Evolutionary conservation across 2,888 invertebrate species (phyloP), one percentile per base, ranked within the genome.

Genomic region (Sesia apiformis): DNA sequence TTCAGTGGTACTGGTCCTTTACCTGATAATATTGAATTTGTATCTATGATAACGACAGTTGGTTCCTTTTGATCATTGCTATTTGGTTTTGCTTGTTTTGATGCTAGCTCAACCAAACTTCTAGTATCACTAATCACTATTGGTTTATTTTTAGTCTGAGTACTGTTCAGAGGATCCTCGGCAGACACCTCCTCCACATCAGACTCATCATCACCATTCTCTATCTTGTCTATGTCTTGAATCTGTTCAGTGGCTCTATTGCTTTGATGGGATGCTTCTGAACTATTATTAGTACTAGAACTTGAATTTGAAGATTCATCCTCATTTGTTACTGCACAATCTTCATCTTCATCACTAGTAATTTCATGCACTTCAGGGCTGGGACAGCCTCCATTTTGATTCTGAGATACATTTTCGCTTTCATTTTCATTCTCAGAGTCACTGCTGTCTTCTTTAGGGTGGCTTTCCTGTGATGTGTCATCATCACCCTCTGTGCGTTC

Each of bases 41-140:
- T 95, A 69, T 96, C 96, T 67, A 96, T 95, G 56, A 96, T 95
- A 54, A 96, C 95, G 65, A 96, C 90, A 4, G 95, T 95, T 2
- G 95, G 94, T 78, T 96, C 93, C 72, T 95, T 93, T 60, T 90
- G 90, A 49, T 70, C 71, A 61, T 83, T 81, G 4, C 79, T 76
- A 67, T 83, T 83, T 53, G 81, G 60, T 60, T 78, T 84, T 42
- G 79, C 63, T 64, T 83, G 84, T 70, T 93, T 93, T 38, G 92
- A 87, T 6, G 94, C 93, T 55, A 94, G 91, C 72, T 94, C 93
- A 7, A 92, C 93, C 58, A 94, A 82, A 54, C 92, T 90, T 78
- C 94, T 95, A 0, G 94, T 93, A 66, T 95, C 94, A 81, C 92
- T 95, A 0, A 95, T 92, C 52, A 94, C 92, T 63, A 94, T 93